A percentile compares a stretch with the other conserved stretches of the same genome.
Evolutionary conservation across 2,888 invertebrate genomes (phyloP).

Genomic region (Pandemis corylana): DNA sequence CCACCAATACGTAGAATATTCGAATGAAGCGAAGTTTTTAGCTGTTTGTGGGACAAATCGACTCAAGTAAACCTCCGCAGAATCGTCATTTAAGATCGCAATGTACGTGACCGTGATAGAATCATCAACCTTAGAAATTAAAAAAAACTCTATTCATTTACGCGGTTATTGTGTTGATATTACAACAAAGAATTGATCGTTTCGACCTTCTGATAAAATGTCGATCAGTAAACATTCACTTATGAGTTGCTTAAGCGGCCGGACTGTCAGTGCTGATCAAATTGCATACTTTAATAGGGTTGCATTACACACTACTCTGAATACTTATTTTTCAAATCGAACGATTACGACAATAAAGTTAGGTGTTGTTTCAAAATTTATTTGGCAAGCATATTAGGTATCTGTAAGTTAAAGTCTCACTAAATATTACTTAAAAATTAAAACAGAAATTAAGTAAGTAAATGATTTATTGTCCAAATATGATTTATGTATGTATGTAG

Average conservation of each 20-base stretch:
- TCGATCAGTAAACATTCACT: slow-evolving; percentile 39
- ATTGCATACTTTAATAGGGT: slow-evolving; percentile 7
- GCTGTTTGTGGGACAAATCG: no score
- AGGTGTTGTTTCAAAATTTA: background rate
- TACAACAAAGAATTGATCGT: slow-evolving; percentile 37
- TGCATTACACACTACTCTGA: background rate
- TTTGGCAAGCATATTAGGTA: background rate
- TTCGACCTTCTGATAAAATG: slow-evolving; percentile 36
- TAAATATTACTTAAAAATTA: no score
- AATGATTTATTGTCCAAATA: no score
- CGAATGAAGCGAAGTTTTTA: no score
- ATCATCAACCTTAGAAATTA: slow-evolving; percentile 10
- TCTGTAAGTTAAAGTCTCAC: background rate
- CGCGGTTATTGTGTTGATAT: slow-evolving; percentile 27
- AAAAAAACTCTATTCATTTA: slow-evolving; percentile 19
- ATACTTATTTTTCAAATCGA: background rate
- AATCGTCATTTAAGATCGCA: background rate
- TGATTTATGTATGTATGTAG: no score
- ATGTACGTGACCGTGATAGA: background rate
- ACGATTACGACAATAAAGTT: background rate
- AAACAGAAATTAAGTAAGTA: no score
- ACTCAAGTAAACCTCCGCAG: background rate
- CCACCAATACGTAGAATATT: background rate
- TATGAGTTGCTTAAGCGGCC: slow-evolving; percentile 18
- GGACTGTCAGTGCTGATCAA: slow-evolving; percentile 14